Conservation (phyloP, 2,113 vertebrate genomes). For the Esox niger region DNA sequence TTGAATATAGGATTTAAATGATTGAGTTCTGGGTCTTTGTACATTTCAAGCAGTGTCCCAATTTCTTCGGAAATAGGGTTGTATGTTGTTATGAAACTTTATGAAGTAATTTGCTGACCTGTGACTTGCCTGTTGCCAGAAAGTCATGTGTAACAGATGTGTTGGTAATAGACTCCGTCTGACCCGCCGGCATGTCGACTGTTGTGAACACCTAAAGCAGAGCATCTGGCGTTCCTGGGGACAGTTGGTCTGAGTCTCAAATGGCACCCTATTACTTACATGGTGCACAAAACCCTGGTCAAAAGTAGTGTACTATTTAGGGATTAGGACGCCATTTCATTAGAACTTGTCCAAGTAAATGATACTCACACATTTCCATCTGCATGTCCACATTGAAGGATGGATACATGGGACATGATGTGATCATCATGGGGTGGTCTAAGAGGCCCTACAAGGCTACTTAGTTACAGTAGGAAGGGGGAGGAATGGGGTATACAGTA, state of each 20-base stretch:
- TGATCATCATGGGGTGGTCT: not conserved
- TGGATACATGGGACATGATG: slow-evolving; percentile 23
- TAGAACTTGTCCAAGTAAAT: slow-evolving; percentile 59
- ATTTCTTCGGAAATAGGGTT: too few species aligned
- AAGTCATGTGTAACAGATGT: slow-evolving; percentile 83
- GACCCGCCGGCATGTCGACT: slow-evolving; percentile 63
- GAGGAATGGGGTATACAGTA: not conserved
- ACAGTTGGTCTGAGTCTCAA: slow-evolving; percentile 55
- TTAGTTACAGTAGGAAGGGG: not conserved
- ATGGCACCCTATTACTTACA: too few species aligned
- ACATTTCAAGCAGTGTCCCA: too few species aligned
- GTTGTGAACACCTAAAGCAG: slow-evolving; percentile 80
- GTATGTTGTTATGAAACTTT: too few species aligned
- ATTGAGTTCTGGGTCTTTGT: too few species aligned
- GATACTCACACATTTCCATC: slow-evolving; percentile 49
- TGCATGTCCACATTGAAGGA: slow-evolving; percentile 34
- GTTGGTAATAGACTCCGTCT: slow-evolving; percentile 78
- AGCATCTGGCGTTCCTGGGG: slow-evolving; percentile 81
- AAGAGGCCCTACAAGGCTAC: not conserved
- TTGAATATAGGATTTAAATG: too few species aligned
- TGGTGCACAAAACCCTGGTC: too few species aligned
- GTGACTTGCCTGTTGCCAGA: slow-evolving; percentile 73
- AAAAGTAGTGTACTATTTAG: too few species aligned
- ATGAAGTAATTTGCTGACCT: too few species aligned
- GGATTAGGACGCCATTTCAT: too few species aligned